A percentile compares a stretch with the other conserved stretches of the same genome.
Evolutionary conservation across 2,797 vertebrate species (phyloP).

Genomic region (Thaleichthys pacificus): DNA sequence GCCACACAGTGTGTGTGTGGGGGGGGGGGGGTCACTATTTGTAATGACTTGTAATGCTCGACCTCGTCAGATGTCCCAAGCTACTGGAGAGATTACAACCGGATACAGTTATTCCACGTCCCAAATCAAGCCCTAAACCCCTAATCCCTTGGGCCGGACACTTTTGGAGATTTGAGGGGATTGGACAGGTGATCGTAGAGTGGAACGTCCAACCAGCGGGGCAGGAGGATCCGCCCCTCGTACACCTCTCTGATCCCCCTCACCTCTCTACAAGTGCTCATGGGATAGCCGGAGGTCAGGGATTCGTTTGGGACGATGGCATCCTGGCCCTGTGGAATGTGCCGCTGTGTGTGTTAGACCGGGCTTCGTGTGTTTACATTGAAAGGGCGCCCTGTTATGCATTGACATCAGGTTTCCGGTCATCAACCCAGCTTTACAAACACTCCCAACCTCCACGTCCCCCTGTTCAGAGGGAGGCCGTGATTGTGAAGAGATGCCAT

Average conservation of each 20-base stretch:
- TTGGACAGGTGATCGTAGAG: background rate
- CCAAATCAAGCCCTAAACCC: background rate
- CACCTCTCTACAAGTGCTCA: background rate
- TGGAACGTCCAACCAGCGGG: background rate
- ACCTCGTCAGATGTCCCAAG: background rate
- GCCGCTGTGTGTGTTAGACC: too few relatives aligned
- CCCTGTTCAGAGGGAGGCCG: slow-evolving; percentile 28
- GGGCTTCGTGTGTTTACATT: background rate
- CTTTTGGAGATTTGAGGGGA: background rate
- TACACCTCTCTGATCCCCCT: background rate
- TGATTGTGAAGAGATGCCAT: slow-evolving; percentile 29
- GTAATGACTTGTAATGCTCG: background rate
- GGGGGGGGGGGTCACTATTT: background rate
- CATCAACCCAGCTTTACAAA: slow-evolving; percentile 36
- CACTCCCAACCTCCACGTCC: slow-evolving; percentile 33
- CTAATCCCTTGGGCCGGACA: background rate
- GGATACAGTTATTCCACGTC: background rate
- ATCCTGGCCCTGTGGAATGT: background rate
- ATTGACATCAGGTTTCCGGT: slow-evolving; percentile 5
- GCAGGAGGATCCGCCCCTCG: too few relatives aligned
- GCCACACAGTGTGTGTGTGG: background rate
- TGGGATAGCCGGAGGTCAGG: too few relatives aligned
- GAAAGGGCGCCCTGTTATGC: slow-evolving; percentile 21
- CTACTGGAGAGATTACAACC: background rate
- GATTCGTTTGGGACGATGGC: background rate